Conservation (phyloP, 2,113 vertebrate genomes). For the Lamprologus lemairii region DNA sequence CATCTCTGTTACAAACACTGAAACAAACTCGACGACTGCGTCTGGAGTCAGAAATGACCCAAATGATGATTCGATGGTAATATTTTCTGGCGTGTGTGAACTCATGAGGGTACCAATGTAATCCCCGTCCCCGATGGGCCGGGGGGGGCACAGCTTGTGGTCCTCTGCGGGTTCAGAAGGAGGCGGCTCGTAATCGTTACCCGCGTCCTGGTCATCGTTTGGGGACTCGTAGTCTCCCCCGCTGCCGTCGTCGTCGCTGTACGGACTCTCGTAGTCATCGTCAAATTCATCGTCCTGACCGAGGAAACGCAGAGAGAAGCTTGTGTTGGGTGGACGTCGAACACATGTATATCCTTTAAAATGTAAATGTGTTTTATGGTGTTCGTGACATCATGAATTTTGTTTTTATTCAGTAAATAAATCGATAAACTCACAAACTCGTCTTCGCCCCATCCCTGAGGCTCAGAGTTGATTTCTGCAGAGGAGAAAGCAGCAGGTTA, state of each 20-base stretch:
- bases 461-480: conserved; percentile 51
- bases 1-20: neutral
- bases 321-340: neutral
- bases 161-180: conserved; percentile 77
- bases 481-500: neutral
- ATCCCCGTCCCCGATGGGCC: conserved; percentile 70
- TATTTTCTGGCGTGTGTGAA: neutral
- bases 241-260: conserved; percentile 66
- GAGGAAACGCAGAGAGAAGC: neutral
- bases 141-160: conserved; percentile 71
- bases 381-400: neutral
- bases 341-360: too few species aligned
- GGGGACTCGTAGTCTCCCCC: conserved; percentile 84
- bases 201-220: conserved; percentile 61
- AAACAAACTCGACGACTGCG: neutral
- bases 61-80: neutral
- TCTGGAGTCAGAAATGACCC: neutral
- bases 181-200: conserved; percentile 82
- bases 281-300: conserved; percentile 51
- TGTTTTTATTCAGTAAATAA: neutral
- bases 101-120: conserved; percentile 76
- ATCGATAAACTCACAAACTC: conserved; percentile 42
- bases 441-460: conserved; percentile 79
- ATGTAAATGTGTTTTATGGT: too few species aligned
- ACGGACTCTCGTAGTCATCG: conserved; percentile 86